A percentile compares a stretch with the other conserved stretches of the same genome.
Evolutionary conservation across 1,140 invertebrate genomes (phyloP).

Genomic region (Rhopalosiphum padi): DNA sequence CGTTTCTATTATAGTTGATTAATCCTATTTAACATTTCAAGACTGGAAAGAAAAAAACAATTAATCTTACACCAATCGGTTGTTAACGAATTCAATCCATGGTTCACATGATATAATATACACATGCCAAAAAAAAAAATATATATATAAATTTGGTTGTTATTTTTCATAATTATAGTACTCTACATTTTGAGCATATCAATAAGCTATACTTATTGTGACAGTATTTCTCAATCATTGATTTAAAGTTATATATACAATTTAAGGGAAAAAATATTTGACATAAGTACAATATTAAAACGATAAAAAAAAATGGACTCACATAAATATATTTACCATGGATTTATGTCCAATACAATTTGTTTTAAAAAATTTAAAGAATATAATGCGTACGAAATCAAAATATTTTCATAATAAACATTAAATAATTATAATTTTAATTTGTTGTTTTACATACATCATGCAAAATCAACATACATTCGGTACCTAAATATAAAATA

Average conservation of each 20-base stretch:
- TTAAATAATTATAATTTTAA: too few relatives aligned
- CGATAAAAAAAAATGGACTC: neutral
- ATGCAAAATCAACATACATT: too few relatives aligned
- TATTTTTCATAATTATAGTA: neutral
- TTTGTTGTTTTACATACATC: too few relatives aligned
- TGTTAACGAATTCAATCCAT: neutral
- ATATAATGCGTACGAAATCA: too few relatives aligned
- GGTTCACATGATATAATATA: neutral
- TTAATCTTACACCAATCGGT: neutral
- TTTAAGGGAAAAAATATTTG: neutral
- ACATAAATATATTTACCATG: too few relatives aligned
- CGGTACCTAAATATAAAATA: too few relatives aligned
- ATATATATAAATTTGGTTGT: too few relatives aligned
- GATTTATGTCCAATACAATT: too few relatives aligned
- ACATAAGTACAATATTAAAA: neutral
- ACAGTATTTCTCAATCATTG: neutral
- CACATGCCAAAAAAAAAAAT: neutral
- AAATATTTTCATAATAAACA: too few relatives aligned
- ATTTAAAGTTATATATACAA: neutral
- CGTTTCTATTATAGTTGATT: neutral
- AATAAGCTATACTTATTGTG: neutral
- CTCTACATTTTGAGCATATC: neutral
- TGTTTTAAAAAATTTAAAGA: neutral
- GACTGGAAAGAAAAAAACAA: neutral
- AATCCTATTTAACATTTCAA: neutral